These are phyloP conservation scores for Pandemis heparana DNA, from an alignment of 2,888 invertebrate species.

Conservation along the genomic window DNA sequence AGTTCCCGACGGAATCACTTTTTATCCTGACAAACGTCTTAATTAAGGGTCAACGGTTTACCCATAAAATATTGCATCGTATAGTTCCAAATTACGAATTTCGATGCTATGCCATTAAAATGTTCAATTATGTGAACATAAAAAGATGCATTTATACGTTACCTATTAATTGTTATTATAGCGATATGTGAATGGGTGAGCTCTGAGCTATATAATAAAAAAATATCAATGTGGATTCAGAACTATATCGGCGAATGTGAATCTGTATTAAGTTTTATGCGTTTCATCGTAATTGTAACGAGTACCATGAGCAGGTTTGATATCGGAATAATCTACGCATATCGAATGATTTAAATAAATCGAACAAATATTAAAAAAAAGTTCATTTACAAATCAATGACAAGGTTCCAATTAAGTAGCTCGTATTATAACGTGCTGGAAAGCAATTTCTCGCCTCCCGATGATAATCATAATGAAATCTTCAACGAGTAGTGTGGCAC, in stretches of 20 bases:
- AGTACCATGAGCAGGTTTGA: conserved; percentile 44
- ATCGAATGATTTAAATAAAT: conserved; percentile 62
- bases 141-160: background rate
- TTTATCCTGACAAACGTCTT: conserved; percentile 71
- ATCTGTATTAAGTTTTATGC: conserved; percentile 46
- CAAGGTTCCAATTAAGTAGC: conserved; percentile 75
- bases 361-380: conserved; percentile 73
- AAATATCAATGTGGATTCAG: conserved; percentile 37
- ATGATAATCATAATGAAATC: conserved; percentile 77
- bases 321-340: conserved; percentile 61
- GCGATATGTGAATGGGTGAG: conserved; percentile 7
- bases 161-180: conserved; percentile 19
- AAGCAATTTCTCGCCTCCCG: conserved; percentile 62
- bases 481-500: conserved; percentile 50
- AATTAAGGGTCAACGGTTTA: conserved; percentile 73
- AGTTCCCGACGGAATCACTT: conserved; percentile 63
- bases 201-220: conserved; percentile 34
- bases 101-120: conserved; percentile 34
- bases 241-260: conserved; percentile 49
- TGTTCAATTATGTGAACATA: conserved; percentile 7
- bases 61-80: conserved; percentile 66
- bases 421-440: conserved; percentile 66
- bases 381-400: conserved; percentile 79
- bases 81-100: conserved; percentile 34
- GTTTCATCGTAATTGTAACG: conserved; percentile 40